Conservation (phyloP, 2,113 vertebrate species). For the Melanerpes aurifrons region DNA sequence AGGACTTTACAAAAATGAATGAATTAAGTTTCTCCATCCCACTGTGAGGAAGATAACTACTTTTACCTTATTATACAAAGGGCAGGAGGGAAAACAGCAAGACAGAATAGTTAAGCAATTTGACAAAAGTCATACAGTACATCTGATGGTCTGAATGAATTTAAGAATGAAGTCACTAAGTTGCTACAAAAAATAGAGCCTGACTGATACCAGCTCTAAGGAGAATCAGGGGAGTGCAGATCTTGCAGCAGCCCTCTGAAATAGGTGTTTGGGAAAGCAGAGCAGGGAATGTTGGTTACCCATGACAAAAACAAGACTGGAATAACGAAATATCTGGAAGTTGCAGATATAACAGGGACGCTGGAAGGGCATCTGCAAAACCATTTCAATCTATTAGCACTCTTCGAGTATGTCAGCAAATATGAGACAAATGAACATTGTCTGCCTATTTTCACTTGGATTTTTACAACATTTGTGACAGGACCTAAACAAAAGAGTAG, state of each 20-base stretch:
- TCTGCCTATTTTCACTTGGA: neutral
- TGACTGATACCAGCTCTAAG: neutral
- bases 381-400: constrained; percentile 25
- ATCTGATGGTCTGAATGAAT: neutral
- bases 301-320: neutral
- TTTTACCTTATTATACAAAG: neutral
- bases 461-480: constrained; percentile 6
- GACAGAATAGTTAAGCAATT: neutral
- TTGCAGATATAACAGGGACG: neutral
- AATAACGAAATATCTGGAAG: constrained; percentile 39
- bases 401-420: neutral
- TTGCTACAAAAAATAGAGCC: neutral
- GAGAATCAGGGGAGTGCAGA: neutral
- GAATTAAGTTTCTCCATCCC: neutral
- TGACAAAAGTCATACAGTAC: neutral
- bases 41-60: constrained; percentile 11
- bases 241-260: neutral
- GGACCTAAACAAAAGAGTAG: neutral
- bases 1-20: constrained; percentile 1
- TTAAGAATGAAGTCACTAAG: neutral
- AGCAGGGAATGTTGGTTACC: neutral
- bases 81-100: neutral
- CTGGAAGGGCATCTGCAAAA: constrained; percentile 17
- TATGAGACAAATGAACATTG: constrained; percentile 13
- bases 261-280: neutral